phyloP scores from a whole-genome alignment of 2,797 vertebrate genomes.

The Galagoides demidoff region DNA sequence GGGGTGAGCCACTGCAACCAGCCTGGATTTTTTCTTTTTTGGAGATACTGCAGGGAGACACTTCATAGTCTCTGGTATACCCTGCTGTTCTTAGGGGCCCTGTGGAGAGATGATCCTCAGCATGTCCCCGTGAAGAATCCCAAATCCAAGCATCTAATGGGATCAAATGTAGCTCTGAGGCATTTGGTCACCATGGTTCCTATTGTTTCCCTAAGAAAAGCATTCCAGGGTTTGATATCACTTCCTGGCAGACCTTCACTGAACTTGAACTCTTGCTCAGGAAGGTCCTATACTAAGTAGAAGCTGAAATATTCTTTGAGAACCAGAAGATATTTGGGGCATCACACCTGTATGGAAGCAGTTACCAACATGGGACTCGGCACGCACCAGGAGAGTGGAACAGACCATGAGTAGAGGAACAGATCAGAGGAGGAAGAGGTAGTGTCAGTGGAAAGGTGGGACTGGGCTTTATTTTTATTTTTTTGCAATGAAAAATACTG shows the following conservation, averaged over 20 bases:
- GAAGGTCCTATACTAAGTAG: background rate
- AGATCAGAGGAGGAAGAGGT: background rate
- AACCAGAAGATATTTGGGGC: background rate
- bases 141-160: background rate
- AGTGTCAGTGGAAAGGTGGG: background rate
- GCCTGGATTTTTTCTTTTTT: background rate
- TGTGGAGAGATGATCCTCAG: background rate
- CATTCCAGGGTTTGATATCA: background rate
- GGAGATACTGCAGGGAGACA: background rate
- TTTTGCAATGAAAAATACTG: conserved; percentile 37
- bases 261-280: background rate
- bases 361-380: background rate
- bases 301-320: background rate
- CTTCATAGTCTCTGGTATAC: background rate
- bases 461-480: background rate
- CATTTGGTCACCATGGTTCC: background rate
- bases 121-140: background rate
- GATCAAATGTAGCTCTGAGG: background rate
- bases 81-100: background rate
- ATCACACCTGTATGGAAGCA: background rate
- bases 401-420: rapidly evolving
- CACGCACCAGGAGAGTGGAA: background rate
- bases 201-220: background rate
- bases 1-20: background rate
- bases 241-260: background rate